A percentile compares a stretch with the other conserved stretches of the same genome.
Conservation (phyloP, 2,888 invertebrate species). For the Nymphalis urticae region DNA sequence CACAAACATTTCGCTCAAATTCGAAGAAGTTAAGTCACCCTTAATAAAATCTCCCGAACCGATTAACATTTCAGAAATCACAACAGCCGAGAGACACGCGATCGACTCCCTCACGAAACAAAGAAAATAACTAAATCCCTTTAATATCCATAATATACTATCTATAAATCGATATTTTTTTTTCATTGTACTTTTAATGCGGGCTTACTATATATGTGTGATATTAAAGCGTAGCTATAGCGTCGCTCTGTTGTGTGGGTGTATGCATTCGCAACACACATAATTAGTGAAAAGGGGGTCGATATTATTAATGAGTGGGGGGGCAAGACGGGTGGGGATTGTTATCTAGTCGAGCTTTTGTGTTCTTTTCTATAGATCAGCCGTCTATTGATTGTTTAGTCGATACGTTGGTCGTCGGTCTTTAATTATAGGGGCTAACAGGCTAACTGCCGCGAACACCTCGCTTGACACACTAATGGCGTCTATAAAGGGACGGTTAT, state of each 20-base stretch:
- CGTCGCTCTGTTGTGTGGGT: conserved; percentile 23
- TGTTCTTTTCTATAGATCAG: conserved; percentile 76
- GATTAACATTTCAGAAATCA: conserved; percentile 76
- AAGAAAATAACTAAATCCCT: conserved; percentile 63
- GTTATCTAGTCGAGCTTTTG: conserved; percentile 80
- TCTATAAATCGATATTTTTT: conserved; percentile 58
- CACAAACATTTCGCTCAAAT: conserved; percentile 42
- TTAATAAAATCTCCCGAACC: conserved; percentile 66
- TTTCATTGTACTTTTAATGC: conserved; percentile 69
- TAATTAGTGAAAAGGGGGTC: conserved; percentile 79
- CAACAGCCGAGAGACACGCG: conserved; percentile 66
- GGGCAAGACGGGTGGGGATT: conserved; percentile 61
- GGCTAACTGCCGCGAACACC: conserved; percentile 72
- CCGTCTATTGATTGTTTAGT: conserved; percentile 76
- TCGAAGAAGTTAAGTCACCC: conserved; percentile 57
- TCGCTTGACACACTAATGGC: conserved; percentile 75
- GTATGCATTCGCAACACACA: conserved; percentile 79
- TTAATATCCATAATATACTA: conserved; percentile 47
- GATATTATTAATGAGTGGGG: conserved; percentile 80
- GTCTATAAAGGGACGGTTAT: conserved; percentile 59
- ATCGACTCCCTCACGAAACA: conserved; percentile 62
- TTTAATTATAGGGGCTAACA: conserved; percentile 78
- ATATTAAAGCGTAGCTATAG: conserved; percentile 23
- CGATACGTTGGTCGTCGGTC: conserved; percentile 67
- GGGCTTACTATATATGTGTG: conserved; percentile 53